These are phyloP conservation scores for Melanerpes formicivorus DNA, from an alignment of 2,113 vertebrate species.

Conservation along the genomic window DNA sequence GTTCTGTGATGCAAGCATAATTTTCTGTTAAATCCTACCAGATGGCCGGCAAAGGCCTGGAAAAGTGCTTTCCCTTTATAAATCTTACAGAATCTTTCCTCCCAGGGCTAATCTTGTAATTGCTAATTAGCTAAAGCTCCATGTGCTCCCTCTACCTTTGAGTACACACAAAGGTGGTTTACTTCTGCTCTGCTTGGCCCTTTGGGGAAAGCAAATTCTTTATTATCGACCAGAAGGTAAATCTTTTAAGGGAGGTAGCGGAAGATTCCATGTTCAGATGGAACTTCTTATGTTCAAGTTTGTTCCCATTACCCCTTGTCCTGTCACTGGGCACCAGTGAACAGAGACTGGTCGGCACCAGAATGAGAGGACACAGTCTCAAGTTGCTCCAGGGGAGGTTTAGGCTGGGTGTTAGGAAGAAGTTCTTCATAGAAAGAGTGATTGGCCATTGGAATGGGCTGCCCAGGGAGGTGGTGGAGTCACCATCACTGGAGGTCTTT, in stretches of 20 bases:
- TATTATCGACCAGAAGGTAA: slow-evolving; percentile 28
- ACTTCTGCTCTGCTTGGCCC: not conserved
- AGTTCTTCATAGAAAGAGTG: no score
- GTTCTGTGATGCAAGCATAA: slow-evolving; percentile 13
- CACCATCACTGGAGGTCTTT: no score
- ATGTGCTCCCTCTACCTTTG: slow-evolving; percentile 33
- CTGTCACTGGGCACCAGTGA: no score
- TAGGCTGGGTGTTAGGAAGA: no score
- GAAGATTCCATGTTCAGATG: not conserved
- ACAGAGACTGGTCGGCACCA: no score
- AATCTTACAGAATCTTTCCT: slow-evolving; percentile 30
- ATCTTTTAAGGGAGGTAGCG: not conserved
- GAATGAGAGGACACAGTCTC: no score
- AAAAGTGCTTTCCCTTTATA: slow-evolving; percentile 29
- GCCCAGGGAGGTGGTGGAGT: no score
- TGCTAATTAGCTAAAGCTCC: slow-evolving; percentile 23
- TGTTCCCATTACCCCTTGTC: no score
- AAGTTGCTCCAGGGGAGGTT: no score
- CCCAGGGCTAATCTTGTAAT: slow-evolving; percentile 21
- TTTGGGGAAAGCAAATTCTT: slow-evolving; percentile 9
- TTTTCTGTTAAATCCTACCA: slow-evolving; percentile 41
- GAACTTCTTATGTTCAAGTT: no score
- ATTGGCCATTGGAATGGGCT: no score
- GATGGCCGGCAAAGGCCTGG: not conserved
- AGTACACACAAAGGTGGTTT: slow-evolving; percentile 13